Percentiles rank a stretch among this genome's conserved stretches.
Evolutionary conservation across 2,888 invertebrate species (phyloP).

Genomic region (Cryptus viduatorius): DNA sequence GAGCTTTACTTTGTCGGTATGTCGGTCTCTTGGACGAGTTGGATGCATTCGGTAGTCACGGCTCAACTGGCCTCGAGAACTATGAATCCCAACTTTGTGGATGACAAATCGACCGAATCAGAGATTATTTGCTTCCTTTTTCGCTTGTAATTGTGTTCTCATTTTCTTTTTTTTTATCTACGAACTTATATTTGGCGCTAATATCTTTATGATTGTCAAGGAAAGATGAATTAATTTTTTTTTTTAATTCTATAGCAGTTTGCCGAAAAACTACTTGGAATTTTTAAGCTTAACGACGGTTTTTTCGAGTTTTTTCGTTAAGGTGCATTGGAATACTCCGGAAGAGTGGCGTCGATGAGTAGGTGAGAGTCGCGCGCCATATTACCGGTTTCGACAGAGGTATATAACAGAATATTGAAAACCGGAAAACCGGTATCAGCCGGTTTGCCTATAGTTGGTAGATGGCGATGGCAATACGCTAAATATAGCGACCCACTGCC

Average conservation of each 20-base stretch:
- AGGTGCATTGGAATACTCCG: not conserved
- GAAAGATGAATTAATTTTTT: too few relatives aligned
- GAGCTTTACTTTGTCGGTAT: constrained; percentile 55
- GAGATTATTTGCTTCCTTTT: not conserved
- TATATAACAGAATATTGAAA: constrained; percentile 3
- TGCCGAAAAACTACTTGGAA: too few relatives aligned
- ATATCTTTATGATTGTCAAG: too few relatives aligned
- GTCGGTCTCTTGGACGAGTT: not conserved
- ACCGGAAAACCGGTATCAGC: constrained; percentile 8
- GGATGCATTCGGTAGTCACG: not conserved
- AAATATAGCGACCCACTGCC: constrained; percentile 30
- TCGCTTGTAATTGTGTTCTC: not conserved
- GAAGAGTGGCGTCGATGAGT: not conserved
- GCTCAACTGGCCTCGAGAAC: not conserved
- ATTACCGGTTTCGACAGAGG: constrained; percentile 21
- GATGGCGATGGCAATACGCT: constrained; percentile 12
- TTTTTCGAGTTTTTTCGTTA: not conserved
- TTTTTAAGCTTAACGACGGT: not conserved
- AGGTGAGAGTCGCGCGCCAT: not conserved
- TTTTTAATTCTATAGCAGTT: too few relatives aligned
- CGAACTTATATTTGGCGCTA: too few relatives aligned
- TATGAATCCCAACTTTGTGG: not conserved
- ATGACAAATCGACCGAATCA: not conserved
- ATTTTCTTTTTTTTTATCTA: not conserved
- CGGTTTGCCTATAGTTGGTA: not conserved